Conservation (phyloP, 2,888 invertebrate species). For the Xestobium rufovillosum region DNA sequence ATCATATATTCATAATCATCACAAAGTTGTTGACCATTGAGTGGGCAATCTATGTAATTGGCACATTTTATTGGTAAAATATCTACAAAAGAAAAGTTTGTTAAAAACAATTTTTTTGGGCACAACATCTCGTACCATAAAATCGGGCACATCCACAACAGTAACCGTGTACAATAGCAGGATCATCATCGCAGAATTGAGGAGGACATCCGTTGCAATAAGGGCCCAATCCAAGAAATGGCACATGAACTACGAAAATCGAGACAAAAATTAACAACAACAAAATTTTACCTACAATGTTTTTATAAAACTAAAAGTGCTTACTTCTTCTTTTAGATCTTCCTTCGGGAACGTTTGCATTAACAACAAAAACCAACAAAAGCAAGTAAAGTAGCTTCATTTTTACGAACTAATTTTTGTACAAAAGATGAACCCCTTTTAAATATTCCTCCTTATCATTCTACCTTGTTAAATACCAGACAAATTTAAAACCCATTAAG, state of each 20-base stretch:
- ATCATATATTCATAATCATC: conserved; percentile 60
- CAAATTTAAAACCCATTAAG: no score
- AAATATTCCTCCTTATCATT: no score
- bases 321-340: no score
- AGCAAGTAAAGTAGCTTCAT: no score
- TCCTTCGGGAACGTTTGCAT: no score
- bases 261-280: conserved; percentile 24
- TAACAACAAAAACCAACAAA: no score
- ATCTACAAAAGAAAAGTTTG: conserved; percentile 42
- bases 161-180: conserved; percentile 54
- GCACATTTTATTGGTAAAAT: conserved; percentile 50
- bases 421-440: no score
- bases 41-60: conserved; percentile 49
- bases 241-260: conserved; percentile 45
- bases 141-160: conserved; percentile 57
- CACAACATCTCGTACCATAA: conserved; percentile 41
- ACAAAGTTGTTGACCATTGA: conserved; percentile 51
- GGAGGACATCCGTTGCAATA: conserved; percentile 52
- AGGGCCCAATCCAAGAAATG: conserved; percentile 48
- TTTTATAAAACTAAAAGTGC: no score
- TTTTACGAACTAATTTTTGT: no score
- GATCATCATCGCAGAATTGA: conserved; percentile 53
- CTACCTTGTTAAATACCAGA: no score
- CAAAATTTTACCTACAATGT: no score
- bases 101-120: conserved; percentile 3